Evolutionary conservation across 2,797 vertebrate species (phyloP), one percentile per base, ranked within the genome.

Genomic region (Kryptolebias ocellatus): DNA sequence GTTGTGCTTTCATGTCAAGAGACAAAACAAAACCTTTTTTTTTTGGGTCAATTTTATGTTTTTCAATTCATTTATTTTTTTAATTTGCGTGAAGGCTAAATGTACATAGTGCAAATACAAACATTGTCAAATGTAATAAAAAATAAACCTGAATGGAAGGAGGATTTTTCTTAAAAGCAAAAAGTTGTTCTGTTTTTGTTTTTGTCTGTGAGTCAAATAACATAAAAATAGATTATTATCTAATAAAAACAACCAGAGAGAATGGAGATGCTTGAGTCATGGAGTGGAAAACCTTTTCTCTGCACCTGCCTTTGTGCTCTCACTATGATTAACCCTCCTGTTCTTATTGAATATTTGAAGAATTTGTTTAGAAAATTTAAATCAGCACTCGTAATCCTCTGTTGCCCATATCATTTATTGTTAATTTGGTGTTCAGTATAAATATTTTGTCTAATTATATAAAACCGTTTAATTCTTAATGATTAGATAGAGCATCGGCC

Each of bases 31-130:
- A 60, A 71, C 64, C 61, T 75, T 78, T 83, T 82, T 51, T 24
- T 24, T 24, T 24, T 24, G 20, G 20, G 28, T 83, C 73, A 70
- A 37, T 60, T 78, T 80, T 78, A 77, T 79, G 67, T 71, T 87
- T 42, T 81, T 59, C 61, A 58, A 60, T 81, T 56, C 77, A 24
- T 24, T 76, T 81, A 84, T 76, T 83, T 60, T 80, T 76, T 85
- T 86, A 75, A 80, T 39, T 72, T 85, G 81, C 91, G 88, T 88
- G 72, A 88, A 83, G 74, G 88, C 74, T 66, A 87, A 61, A 45
- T 93, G 91, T 92, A 92, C 61, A 93, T 92, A 92, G 15, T 90
- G 86, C 84, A 92, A 91, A 91, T 89, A 89, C 88, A 75, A 56
- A 87, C 67, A 87, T 90, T 83, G 83, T 87, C 67, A 89, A 87